Percentiles rank a stretch among this genome's conserved stretches.
Conservation (phyloP, 2,113 vertebrate genomes). For the Carassius auratus region DNA sequence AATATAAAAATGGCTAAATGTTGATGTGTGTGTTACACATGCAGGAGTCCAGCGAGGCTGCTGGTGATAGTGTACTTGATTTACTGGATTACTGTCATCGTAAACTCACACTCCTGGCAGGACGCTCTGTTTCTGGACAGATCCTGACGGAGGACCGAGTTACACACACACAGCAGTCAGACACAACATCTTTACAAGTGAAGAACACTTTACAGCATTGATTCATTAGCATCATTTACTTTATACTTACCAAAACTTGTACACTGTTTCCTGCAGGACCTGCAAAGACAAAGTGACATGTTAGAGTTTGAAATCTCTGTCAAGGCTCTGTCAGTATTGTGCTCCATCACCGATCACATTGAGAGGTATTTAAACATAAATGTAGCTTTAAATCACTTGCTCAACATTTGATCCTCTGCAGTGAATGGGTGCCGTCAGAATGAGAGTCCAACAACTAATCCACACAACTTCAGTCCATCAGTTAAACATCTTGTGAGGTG, state of each 20-base stretch:
- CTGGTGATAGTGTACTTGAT: conserved; percentile 85
- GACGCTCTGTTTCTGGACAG: conserved; percentile 58
- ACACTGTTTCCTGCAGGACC: conserved; percentile 73
- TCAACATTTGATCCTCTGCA: too few species aligned
- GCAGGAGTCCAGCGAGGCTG: conserved; percentile 90
- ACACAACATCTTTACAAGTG: conserved; percentile 72
- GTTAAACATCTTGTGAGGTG: too few species aligned
- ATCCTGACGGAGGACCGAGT: conserved; percentile 28
- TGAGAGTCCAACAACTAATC: too few species aligned
- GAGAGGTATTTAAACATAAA: conserved; percentile 76
- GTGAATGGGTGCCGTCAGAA: too few species aligned
- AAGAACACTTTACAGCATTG: not conserved
- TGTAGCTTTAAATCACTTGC: too few species aligned
- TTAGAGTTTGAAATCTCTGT: conserved; percentile 93
- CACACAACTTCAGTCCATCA: too few species aligned
- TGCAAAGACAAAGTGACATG: conserved; percentile 79
- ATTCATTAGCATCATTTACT: not conserved
- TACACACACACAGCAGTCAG: conserved; percentile 38
- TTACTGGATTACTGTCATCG: conserved; percentile 94
- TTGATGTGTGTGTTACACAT: not conserved
- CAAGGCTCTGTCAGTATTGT: conserved; percentile 88
- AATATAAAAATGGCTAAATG: not conserved
- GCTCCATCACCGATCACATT: conserved; percentile 88
- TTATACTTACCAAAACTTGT: not conserved
- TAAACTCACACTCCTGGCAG: conserved; percentile 85